phyloP scores from a whole-genome alignment of 2,888 invertebrate species.

The Pantelozetes paolii region DNA sequence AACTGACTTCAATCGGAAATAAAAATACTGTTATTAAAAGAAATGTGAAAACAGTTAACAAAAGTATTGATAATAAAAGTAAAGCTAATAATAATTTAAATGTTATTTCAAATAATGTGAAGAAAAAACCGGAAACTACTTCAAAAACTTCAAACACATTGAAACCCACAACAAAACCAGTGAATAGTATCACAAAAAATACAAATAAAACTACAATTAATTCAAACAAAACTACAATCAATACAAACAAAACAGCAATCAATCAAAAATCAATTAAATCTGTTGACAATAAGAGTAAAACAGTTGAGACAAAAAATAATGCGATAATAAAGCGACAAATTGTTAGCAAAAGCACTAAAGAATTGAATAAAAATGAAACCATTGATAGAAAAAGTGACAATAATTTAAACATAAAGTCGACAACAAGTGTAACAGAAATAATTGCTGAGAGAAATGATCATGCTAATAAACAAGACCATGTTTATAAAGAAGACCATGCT shows the following conservation, averaged over 20 bases:
- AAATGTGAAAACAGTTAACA: not conserved
- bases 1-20: not conserved
- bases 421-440: not conserved
- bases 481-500: not conserved
- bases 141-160: not conserved
- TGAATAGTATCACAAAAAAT: not conserved
- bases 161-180: not conserved
- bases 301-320: not conserved
- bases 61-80: not conserved
- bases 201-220: not conserved
- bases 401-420: not conserved
- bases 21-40: too few species aligned
- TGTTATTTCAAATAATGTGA: not conserved
- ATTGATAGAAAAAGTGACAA: not conserved
- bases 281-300: not conserved
- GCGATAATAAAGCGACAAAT: not conserved
- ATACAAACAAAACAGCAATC: not conserved
- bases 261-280: too few species aligned
- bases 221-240: not conserved
- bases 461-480: not conserved
- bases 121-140: not conserved
- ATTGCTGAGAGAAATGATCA: too few species aligned
- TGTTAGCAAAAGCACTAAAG: not conserved
- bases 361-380: not conserved
- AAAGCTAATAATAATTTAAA: not conserved